Evolutionary conservation across 2,888 invertebrate genomes (phyloP).

Genomic region (Macaria notata): DNA sequence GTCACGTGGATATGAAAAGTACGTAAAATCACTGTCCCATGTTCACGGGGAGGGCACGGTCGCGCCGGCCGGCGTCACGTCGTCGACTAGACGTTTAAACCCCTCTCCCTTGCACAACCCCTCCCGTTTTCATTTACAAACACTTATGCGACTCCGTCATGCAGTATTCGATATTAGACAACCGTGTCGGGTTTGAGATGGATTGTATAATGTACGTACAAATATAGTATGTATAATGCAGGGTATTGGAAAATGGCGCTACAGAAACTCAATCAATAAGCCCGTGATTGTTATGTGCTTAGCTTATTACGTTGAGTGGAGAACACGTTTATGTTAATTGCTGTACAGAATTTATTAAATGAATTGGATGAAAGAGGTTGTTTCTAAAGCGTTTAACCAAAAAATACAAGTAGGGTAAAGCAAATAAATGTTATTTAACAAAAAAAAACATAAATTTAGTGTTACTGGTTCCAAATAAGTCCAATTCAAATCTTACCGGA

Average conservation of each 20-base stretch:
- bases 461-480: too few relatives aligned
- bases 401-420: too few relatives aligned
- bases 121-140: conserved; percentile 47
- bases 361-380: too few relatives aligned
- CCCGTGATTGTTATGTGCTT: too few relatives aligned
- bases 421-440: too few relatives aligned
- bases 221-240: conserved; percentile 1
- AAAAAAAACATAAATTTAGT: too few relatives aligned
- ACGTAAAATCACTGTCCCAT: conserved; percentile 45
- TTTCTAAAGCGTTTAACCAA: too few relatives aligned
- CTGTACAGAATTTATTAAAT: too few relatives aligned
- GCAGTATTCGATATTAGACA: conserved; percentile 42
- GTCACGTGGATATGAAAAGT: conserved; percentile 37
- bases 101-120: conserved; percentile 44
- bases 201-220: not conserved
- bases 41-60: conserved; percentile 38
- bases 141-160: conserved; percentile 48
- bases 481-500: too few relatives aligned
- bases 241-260: not conserved
- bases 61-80: conserved; percentile 66
- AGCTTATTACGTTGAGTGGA: too few relatives aligned
- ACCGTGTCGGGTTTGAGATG: conserved; percentile 2
- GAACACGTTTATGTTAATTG: too few relatives aligned
- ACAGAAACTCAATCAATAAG: too few relatives aligned
- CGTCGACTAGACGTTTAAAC: conserved; percentile 61